Percentiles rank a stretch among this genome's conserved stretches.
Conservation (phyloP, 2,797 vertebrate genomes). For the Euphonia xanthogaster region DNA sequence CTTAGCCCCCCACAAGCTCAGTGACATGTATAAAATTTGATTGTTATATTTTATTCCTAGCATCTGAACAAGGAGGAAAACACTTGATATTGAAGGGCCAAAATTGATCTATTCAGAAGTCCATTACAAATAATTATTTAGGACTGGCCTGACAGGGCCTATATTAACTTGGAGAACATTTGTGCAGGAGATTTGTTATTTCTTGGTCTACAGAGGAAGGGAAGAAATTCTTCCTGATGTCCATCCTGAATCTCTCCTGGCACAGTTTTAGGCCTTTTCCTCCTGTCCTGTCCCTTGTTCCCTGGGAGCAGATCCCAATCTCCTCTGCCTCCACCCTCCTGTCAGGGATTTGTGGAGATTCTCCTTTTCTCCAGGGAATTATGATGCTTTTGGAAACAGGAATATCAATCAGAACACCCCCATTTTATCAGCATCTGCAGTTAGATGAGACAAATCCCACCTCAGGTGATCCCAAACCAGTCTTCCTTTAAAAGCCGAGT, state of each 20-base stretch:
- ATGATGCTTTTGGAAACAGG: not conserved
- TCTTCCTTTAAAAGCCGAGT: not conserved
- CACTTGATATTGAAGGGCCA: not conserved
- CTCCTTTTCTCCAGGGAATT: not conserved
- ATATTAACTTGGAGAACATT: not conserved
- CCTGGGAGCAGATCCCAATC: not conserved
- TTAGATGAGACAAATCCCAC: not conserved
- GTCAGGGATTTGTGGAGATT: not conserved
- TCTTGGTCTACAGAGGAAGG: not conserved
- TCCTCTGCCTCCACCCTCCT: not conserved
- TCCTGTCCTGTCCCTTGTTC: not conserved
- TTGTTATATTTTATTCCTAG: not conserved
- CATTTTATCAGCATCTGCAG: not conserved
- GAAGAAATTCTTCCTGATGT: not conserved
- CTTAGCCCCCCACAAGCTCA: not conserved
- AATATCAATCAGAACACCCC: not conserved
- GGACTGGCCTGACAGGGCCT: not conserved
- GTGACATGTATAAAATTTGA: not conserved
- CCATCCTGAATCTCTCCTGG: not conserved
- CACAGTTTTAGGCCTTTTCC: accelerated
- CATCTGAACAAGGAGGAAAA: not conserved
- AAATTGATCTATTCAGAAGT: not conserved
- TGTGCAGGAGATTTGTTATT: not conserved
- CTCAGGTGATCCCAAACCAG: not conserved
- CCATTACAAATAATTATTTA: not conserved